Conservation (phyloP, 1,140 invertebrate genomes). For the Lepidostoma basale region DNA sequence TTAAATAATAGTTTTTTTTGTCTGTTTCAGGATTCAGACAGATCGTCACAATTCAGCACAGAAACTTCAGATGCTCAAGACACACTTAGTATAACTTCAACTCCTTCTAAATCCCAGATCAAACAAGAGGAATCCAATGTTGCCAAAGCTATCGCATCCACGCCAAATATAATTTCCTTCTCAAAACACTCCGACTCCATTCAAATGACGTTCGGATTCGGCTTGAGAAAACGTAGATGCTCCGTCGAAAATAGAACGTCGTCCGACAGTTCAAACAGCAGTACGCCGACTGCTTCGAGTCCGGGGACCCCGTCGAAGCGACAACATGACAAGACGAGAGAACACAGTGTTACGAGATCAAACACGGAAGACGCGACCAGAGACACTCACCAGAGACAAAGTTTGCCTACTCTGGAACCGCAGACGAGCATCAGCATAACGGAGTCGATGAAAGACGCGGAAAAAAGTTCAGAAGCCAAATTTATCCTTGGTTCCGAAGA, state of each 20-base stretch:
- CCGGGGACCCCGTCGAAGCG: conserved; percentile 57
- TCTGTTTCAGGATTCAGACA: conserved; percentile 33
- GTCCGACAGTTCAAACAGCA: conserved; percentile 60
- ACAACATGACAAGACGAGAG: conserved; percentile 45
- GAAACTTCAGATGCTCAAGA: conserved; percentile 16
- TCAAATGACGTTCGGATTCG: conserved; percentile 48
- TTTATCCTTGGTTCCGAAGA: conserved; percentile 1
- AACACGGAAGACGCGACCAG: conserved; percentile 53
- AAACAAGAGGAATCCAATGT: conserved; percentile 1
- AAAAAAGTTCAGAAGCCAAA: conserved; percentile 48
- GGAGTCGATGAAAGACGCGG: conserved; percentile 44
- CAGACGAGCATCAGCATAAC: neutral
- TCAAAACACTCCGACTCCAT: conserved; percentile 37
- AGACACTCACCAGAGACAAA: conserved; percentile 44
- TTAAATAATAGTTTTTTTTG: neutral
- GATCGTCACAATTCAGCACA: neutral
- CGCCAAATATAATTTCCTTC: conserved; percentile 34
- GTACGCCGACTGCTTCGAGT: conserved; percentile 60
- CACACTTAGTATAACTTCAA: neutral
- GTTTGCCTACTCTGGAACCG: neutral
- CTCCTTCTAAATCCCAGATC: neutral
- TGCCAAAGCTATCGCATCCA: neutral
- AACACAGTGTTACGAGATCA: conserved; percentile 31
- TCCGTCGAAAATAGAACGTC: conserved; percentile 61
- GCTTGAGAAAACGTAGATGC: conserved; percentile 62